Conservation (phyloP, 2,888 invertebrate genomes). For the Sclerodermus sp. region DNA sequence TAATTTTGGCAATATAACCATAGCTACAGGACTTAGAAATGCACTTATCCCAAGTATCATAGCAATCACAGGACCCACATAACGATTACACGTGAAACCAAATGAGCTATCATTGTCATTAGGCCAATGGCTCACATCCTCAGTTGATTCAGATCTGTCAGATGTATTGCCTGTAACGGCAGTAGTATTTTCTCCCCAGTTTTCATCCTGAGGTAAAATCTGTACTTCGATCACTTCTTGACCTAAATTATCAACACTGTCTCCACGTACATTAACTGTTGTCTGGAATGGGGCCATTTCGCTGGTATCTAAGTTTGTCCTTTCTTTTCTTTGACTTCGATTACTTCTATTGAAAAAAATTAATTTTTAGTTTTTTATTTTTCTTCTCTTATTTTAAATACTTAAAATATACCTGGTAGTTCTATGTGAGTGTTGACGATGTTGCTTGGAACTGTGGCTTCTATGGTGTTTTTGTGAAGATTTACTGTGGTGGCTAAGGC, state of each 20-base stretch:
- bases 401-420: conserved; percentile 64
- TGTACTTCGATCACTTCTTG: conserved; percentile 95
- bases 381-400: not conserved
- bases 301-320: conserved; percentile 60
- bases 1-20: conserved; percentile 92
- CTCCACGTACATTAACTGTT: conserved; percentile 69
- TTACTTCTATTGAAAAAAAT: conserved; percentile 60
- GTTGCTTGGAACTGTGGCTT: conserved; percentile 53
- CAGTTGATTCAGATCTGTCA: conserved; percentile 91
- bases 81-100: conserved; percentile 77
- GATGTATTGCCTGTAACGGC: conserved; percentile 96
- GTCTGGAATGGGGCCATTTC: conserved; percentile 87
- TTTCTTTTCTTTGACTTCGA: conserved; percentile 67
- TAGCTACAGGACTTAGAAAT: conserved; percentile 89
- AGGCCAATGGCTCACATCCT: conserved; percentile 84
- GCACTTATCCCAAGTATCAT: conserved; percentile 79
- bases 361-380: conserved; percentile 4
- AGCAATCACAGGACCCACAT: conserved; percentile 80
- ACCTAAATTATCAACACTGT: conserved; percentile 77
- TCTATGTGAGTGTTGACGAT: conserved; percentile 69
- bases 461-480: conserved; percentile 50
- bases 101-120: conserved; percentile 73
- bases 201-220: conserved; percentile 94
- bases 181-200: conserved; percentile 99
- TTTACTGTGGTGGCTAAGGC: conserved; percentile 64